Base-by-base conservation (phyloP, 2,113 vertebrate genomes). In the Odontophorus gujanensis region DNA sequence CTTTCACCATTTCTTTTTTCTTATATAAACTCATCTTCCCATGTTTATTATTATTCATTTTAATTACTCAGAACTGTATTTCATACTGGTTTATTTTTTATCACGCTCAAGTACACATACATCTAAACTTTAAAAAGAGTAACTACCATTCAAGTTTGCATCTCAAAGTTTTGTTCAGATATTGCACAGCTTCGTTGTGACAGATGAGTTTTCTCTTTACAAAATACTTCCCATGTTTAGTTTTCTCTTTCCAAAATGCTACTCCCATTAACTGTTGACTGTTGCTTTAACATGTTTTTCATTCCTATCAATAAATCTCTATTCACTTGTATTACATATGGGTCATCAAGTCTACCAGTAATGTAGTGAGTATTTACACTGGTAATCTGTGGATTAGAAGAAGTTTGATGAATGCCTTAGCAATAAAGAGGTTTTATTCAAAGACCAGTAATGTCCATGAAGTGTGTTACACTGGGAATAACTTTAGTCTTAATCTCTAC, bases 81-180 rank as follows among this genome's bases (percentile, higher is more conserved):
- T 94, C 48, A 85, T 76, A 62, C 4, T 0, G 7, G 58, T 53
- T 93, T 90, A 71, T 94, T 93, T 93, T 91, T 91, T 77, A 67
- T 88, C 87, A 34, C 21, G 11, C n/a, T 1, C 0, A 80, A 40
- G 11, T 36, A 21, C 42, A 14, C 25, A 20, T 28, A 32, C 32
- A 47, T 38, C 58, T 51, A 53, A 69, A 58, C 50, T 75, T 87
- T 43, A 38, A 63, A 88, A 77, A 53, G 30, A 85, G 36, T 17
- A 85, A 71, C 85, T 87, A 38, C 11, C 16, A 28, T n/a, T 91
- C 69, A 58, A 28, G 16, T 36, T 71, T 30, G 71, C 9, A 3
- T 43, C 53, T 66, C 67, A 51, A 22, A 59, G 15, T 77, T 93
- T 45, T 32, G 65, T 45, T 80, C 50, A 69, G 45, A 40, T 11